phyloP scores from a whole-genome alignment of 2,113 vertebrate genomes.

The Macrotus californicus region DNA sequence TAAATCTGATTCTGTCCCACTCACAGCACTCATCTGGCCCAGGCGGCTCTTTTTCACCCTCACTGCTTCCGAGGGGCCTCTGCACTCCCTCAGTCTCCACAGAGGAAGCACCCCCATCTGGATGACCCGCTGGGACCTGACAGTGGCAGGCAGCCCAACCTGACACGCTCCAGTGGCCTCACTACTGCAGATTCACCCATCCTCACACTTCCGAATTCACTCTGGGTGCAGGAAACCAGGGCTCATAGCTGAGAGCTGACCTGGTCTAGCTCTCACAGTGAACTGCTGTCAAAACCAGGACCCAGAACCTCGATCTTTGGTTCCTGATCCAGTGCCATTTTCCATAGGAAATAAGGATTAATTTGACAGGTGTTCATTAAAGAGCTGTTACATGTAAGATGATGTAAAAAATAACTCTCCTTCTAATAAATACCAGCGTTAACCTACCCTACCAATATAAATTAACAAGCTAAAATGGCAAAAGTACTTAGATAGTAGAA shows the following conservation, averaged over 20 bases:
- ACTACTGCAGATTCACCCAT: not conserved
- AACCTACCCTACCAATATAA: not conserved
- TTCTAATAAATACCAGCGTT: not conserved
- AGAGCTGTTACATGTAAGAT: not conserved
- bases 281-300: not conserved
- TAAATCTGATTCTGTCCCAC: not conserved
- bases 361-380: not conserved
- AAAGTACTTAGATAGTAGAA: not conserved
- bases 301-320: not conserved
- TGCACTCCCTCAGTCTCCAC: not conserved
- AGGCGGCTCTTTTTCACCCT: not conserved
- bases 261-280: not conserved
- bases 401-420: not conserved
- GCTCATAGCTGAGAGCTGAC: not conserved
- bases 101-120: not conserved
- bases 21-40: too few relatives aligned
- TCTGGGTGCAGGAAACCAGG: not conserved
- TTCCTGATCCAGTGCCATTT: not conserved
- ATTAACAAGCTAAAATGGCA: not conserved
- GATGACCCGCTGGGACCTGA: not conserved
- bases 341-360: not conserved
- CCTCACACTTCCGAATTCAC: not conserved
- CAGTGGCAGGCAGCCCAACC: not conserved
- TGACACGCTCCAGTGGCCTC: too few relatives aligned
- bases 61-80: not conserved